Evolutionary conservation across 2,113 vertebrate species (phyloP), one percentile per base, ranked within the genome.

Genomic region (Oryzias celebensis): DNA sequence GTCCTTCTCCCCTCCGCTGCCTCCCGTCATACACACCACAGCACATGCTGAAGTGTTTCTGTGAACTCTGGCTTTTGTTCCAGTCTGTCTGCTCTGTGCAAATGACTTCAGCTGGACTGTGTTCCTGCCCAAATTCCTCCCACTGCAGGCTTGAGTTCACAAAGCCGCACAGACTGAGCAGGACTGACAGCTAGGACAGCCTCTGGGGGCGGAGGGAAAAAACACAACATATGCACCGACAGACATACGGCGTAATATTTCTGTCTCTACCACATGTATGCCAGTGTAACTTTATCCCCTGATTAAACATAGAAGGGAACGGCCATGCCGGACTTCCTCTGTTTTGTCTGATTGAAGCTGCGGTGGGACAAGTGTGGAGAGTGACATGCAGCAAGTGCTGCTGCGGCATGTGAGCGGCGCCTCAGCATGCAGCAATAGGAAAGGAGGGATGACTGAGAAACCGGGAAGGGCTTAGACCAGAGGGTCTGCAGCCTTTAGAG

Each of bases 61-160:
- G 85, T 88, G 83, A 79, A 85, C 83, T 71, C 86, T 84, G 83
- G 79, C 85, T 88, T 87, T 91, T 88, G 90, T 90, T 92, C 85
- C 84, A 75, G 73, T 83, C 74, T 78, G 85, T 89, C 86, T 87
- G 84, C 77, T 86, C 82, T 71, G 81, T 70, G 71, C 64, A 73
- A 81, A 86, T 90, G 85, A 91, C 88, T 91, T 90, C 85, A 91
- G 86, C 64, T 80, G 68, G 80, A 75, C 78, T 73, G 80, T 80
- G 89, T 58, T 84, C 66, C 77, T 80, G 80, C 83, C 84, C 75
- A 87, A 88, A 90, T 90, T 89, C 85, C 87, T 89, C 82, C 81
- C 75, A 85, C 81, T 85, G 58, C 81, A 86, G 71, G 85, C 81
- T 83, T 72, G 81, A 81, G 53, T 82, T 84, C 85, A 85, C 84